Evolutionary conservation across 2,888 invertebrate species (phyloP), one percentile per base, ranked within the genome.

Genomic region (Caenorhabditis plicata): DNA sequence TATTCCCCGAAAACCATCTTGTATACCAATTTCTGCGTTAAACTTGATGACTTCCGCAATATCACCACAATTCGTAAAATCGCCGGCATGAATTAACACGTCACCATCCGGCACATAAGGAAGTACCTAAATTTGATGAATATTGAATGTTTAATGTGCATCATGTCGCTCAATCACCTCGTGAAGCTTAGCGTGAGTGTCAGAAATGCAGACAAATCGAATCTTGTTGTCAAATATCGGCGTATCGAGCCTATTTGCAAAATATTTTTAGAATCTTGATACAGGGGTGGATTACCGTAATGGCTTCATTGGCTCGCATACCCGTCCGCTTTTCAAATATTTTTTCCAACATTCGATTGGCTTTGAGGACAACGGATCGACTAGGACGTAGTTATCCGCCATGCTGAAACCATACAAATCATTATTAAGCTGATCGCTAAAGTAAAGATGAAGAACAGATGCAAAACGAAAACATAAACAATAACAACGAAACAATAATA

Each of bases 261-360:
- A 33, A 9, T 29, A 29, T 11, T 9, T 11, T 29, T 29, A 7
- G 29, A 29, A 29, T 11, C 1, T 17, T 29, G 25, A 27, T 25
- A 38, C 13, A 8, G 25, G 25, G 15, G 22, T 36, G 38, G 32
- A 3, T 19, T n/a, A 75, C 76, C 71, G 67, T 38, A 77, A 63
- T 13, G 71, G 73, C 55, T 74, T 79, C 26, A 69, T 58, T 13
- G 78, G 77, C 44, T 79, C 77, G 39, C 65, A 71, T 27, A 77
- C 61, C 29, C 78, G 53, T 22, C 78, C 78, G 45, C 79, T 73
- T 11, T 74, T 67, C 57, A 71, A 55, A 54, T 78, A 78, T 47
- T 76, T 74, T 51, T 74, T 74, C 78, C 78, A 78, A 45, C 78
- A 70, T 15, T 78, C 78, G 41, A 79, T 73, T 17, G 78, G 78